phyloP scores from a whole-genome alignment of 2,797 vertebrate genomes.

The Schizopygopsis malacanthus region DNA sequence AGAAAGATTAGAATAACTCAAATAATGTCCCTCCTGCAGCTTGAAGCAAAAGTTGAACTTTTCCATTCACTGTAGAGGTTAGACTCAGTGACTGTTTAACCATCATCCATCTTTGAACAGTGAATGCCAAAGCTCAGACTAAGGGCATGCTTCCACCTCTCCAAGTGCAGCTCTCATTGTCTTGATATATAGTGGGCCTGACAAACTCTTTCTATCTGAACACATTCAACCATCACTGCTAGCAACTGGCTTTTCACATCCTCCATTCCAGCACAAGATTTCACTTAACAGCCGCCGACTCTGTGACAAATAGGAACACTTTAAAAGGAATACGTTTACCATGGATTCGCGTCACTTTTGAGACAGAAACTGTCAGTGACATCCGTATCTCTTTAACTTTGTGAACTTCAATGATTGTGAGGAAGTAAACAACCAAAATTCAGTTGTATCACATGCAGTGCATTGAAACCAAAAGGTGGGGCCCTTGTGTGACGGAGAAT shows the following conservation, averaged over 20 bases:
- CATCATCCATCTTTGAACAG: slow-evolving; percentile 40
- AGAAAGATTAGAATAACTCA: background rate
- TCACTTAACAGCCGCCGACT: slow-evolving; percentile 4
- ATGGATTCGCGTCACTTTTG: background rate
- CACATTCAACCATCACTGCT: slow-evolving; percentile 10
- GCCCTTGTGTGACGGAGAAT: slow-evolving; percentile 7
- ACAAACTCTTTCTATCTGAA: slow-evolving; percentile 30
- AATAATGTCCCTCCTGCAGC: background rate
- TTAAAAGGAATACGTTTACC: slow-evolving; percentile 18
- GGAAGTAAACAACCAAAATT: slow-evolving; percentile 3
- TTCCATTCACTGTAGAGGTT: slow-evolving; percentile 29
- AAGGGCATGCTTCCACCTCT: slow-evolving; percentile 37
- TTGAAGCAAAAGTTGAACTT: background rate
- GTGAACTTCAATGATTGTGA: background rate
- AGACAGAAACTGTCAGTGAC: background rate
- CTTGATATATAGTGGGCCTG: slow-evolving; percentile 31
- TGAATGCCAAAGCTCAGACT: slow-evolving; percentile 28
- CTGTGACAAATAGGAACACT: background rate
- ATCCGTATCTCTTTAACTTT: background rate
- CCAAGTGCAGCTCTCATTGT: slow-evolving; percentile 33
- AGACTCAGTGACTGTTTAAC: slow-evolving; percentile 34
- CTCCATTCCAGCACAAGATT: slow-evolving; percentile 9
- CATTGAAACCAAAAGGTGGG: slow-evolving; percentile 12
- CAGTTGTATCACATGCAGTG: no score
- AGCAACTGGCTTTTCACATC: slow-evolving; percentile 23